Evolutionary conservation across 1,140 invertebrate genomes (phyloP).

Genomic region (Drosophila lacteicornis): DNA sequence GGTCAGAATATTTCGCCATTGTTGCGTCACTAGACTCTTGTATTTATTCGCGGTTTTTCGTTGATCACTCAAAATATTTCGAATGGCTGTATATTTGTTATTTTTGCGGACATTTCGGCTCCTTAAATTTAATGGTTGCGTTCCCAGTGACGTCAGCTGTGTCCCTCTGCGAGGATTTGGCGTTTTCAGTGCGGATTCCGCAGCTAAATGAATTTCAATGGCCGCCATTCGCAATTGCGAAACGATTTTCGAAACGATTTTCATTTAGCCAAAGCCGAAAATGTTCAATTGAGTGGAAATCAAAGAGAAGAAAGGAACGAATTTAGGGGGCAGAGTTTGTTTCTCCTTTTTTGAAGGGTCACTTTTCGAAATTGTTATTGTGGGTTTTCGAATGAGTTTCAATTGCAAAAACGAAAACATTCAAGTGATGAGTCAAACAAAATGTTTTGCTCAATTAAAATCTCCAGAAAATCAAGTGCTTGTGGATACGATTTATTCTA

Average conservation of each 20-base stretch:
- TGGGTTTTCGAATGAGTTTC: conserved; percentile 22
- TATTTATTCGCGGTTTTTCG: conserved; percentile 35
- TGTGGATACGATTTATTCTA: background rate
- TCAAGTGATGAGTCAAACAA: background rate
- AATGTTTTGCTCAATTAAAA: background rate
- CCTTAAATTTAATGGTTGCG: conserved; percentile 10
- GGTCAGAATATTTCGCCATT: background rate
- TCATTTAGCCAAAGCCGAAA: conserved; percentile 31
- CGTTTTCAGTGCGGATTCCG: conserved; percentile 12
- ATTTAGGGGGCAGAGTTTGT: conserved; percentile 23
- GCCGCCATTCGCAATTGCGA: conserved; percentile 19
- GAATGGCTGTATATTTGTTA: conserved; percentile 29
- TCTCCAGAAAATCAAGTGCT: background rate
- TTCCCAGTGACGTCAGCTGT: conserved; percentile 27
- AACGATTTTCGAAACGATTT: conserved; percentile 37
- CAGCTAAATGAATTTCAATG: conserved; percentile 43
- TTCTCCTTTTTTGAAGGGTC: conserved; percentile 1
- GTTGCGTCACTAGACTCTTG: conserved; percentile 15
- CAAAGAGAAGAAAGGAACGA: background rate
- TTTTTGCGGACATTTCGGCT: conserved; percentile 23
- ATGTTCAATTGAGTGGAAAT: conserved; percentile 43
- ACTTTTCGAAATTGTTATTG: conserved; percentile 22
- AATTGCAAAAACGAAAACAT: conserved; percentile 3
- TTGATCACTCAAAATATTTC: conserved; percentile 45
- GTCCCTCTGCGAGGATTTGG: conserved; percentile 25